Evolutionary conservation across 2,888 invertebrate species (phyloP).

Genomic region (Willowsia nigromaculata): DNA sequence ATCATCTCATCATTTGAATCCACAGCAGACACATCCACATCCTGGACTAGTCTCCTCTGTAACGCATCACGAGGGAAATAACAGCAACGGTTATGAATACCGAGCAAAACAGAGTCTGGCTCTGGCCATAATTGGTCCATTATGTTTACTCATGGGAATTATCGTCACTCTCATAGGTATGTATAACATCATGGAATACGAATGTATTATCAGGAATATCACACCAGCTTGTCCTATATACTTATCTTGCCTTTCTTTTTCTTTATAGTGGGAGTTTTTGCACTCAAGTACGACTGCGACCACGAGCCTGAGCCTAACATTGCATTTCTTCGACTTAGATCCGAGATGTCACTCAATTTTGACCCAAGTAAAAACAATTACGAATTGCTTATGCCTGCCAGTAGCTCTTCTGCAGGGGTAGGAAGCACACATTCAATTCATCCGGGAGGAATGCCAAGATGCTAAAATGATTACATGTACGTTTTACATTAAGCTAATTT

Average conservation of each 20-base stretch:
- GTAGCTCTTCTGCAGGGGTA: constrained; percentile 55
- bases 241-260: too few species aligned
- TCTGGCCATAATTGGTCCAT: constrained; percentile 75
- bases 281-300: constrained; percentile 77
- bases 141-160: constrained; percentile 74
- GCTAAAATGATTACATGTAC: constrained; percentile 12
- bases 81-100: constrained; percentile 51
- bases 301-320: constrained; percentile 77
- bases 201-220: too few species aligned
- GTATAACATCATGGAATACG: too few species aligned
- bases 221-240: too few species aligned
- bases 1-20: constrained; percentile 30
- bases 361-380: constrained; percentile 74
- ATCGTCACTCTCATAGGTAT: constrained; percentile 69
- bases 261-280: constrained; percentile 74
- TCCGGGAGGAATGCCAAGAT: constrained; percentile 63
- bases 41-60: constrained; percentile 44
- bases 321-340: constrained; percentile 74
- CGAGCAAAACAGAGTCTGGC: constrained; percentile 69
- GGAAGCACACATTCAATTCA: constrained; percentile 61
- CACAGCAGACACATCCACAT: constrained; percentile 52
- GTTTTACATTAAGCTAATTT: background rate
- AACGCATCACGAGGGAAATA: constrained; percentile 51
- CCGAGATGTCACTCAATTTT: constrained; percentile 75
- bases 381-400: constrained; percentile 69